These are phyloP conservation scores for Upupa epops DNA, from an alignment of 2,113 vertebrate species.

Conservation along the genomic window DNA sequence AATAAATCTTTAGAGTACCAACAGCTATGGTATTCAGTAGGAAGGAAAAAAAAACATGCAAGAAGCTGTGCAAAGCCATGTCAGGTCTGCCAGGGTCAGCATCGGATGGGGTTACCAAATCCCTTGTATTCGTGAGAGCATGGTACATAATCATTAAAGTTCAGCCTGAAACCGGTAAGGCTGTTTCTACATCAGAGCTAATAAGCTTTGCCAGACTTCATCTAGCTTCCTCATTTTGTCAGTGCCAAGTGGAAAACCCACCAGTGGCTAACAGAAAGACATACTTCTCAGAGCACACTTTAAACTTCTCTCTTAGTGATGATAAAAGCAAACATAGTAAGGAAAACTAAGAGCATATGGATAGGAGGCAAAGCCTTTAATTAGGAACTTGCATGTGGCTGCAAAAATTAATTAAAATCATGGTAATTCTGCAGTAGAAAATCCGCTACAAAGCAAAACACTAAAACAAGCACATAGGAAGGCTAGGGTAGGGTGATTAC, in stretches of 20 bases:
- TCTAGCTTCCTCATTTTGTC: background rate
- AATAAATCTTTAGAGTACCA: background rate
- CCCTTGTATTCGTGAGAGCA: background rate
- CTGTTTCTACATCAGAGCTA: background rate
- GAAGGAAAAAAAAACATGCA: background rate
- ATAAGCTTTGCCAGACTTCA: background rate
- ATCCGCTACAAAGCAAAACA: constrained; percentile 9
- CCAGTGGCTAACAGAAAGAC: background rate
- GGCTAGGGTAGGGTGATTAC: background rate
- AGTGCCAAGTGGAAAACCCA: background rate
- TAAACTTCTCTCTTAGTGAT: background rate
- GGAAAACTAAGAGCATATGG: constrained; percentile 14
- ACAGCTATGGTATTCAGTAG: background rate
- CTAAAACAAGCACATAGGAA: background rate
- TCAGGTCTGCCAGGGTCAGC: background rate
- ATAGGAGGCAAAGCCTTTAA: constrained; percentile 23
- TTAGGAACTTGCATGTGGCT: constrained; percentile 13
- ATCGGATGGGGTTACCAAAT: background rate
- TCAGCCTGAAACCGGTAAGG: background rate
- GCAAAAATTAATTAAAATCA: constrained; percentile 50
- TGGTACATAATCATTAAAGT: background rate
- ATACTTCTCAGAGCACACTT: background rate
- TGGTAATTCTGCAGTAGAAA: constrained; percentile 30
- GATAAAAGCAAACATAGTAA: constrained; percentile 15
- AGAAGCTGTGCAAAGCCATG: background rate